phyloP scores from a whole-genome alignment of 2,113 vertebrate species.

The Toxotes jaculatrix region DNA sequence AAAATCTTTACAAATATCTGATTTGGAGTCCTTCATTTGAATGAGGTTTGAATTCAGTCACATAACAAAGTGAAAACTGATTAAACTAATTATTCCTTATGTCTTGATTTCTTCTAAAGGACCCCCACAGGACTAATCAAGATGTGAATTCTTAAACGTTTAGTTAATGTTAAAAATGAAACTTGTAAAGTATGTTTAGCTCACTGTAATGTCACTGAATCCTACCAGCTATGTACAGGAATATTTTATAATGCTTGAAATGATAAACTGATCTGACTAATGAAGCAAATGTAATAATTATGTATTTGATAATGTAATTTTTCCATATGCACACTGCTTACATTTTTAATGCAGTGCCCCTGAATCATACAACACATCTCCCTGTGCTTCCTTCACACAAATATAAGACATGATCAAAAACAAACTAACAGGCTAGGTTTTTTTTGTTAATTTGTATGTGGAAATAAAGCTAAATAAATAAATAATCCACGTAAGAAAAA shows the following conservation, averaged over 20 bases:
- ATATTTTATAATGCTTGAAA: not conserved
- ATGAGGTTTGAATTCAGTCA: slow-evolving; percentile 57
- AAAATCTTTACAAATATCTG: slow-evolving; percentile 45
- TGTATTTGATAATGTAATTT: slow-evolving; percentile 8
- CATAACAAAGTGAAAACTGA: slow-evolving; percentile 45
- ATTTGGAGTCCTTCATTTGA: slow-evolving; percentile 28
- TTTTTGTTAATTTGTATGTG: too few species aligned
- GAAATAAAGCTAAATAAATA: not conserved
- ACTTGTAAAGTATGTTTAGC: not conserved
- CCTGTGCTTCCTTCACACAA: slow-evolving; percentile 5
- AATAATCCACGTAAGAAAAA: not conserved
- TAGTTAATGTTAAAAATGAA: not conserved
- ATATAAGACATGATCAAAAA: slow-evolving; percentile 2
- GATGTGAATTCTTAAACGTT: not conserved
- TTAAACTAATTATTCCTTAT: slow-evolving; percentile 33
- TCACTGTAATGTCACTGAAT: not conserved
- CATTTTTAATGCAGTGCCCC: slow-evolving; percentile 13
- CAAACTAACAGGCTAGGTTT: not conserved
- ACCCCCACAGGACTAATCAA: slow-evolving; percentile 8
- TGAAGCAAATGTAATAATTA: not conserved
- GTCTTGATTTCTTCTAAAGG: slow-evolving; percentile 17
- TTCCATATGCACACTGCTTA: not conserved
- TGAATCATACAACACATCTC: slow-evolving; percentile 4
- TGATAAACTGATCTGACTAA: slow-evolving; percentile 16
- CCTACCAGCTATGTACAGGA: not conserved